Base-by-base conservation (phyloP, 2,797 vertebrate genomes). In the Falco naumanni region DNA sequence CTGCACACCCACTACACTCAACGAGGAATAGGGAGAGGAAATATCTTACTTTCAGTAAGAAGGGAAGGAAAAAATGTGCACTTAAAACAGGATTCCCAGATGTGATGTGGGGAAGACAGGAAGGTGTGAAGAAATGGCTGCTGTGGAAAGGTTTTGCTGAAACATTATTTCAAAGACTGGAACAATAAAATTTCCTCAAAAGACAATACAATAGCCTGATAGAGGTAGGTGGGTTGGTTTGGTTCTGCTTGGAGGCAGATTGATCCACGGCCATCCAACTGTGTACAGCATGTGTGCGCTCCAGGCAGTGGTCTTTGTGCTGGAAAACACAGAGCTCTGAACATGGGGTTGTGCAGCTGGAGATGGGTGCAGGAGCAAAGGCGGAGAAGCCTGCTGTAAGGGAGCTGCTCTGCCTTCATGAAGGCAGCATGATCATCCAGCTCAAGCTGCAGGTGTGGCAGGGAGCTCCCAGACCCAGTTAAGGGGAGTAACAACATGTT, bases 121-220 rank as follows among this genome's bases (percentile, higher is more conserved):
- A 82, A 82, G 68, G 70, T 79, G 77, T 68, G 81, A 57, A 88
- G 89, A 39, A 75, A 48, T 76, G 10, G 2, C 51, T 48, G 78
- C 31, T 25, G 20, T 70, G 78, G 54, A 59, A 71, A 59, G 69
- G 63, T 24, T 91, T 86, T 78, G 61, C 43, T 56, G 43, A 45
- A 70, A 37, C 8, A 0, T n/a, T 39, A 22, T 72, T 81, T 48
- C 65, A 33, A 81, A 81, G 70, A 21, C 31, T 71, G 78, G 37
- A 80, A 91, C 59, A 63, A 82, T 20, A 48, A 53, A 34, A 31
- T 81, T 88, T 93, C 91, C 84, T 91, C 76, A 50, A 11, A 54
- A 82, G 70, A 85, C 83, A 80, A 87, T 65, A 63, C 83, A 80
- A 84, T 65, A 63, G 61, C 47, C 47, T 79, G 68, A 39, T 54